phyloP scores from a whole-genome alignment of 2,888 invertebrate species.

The Trissolcus japonicus region DNA sequence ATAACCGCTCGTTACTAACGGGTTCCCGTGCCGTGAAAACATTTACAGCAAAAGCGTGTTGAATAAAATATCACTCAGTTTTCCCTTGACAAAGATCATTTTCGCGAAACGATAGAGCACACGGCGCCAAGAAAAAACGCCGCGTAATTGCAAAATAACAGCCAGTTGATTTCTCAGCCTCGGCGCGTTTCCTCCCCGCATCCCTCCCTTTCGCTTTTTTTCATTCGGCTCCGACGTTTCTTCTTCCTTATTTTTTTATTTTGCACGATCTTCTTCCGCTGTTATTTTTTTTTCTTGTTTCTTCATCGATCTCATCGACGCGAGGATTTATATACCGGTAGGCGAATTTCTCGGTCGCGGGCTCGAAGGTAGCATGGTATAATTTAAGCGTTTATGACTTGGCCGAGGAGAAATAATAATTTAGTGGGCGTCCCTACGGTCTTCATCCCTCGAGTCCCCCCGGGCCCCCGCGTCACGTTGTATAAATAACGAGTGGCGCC shows the following conservation, averaged over 20 bases:
- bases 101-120: conserved; percentile 17
- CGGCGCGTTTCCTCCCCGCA: conserved; percentile 1
- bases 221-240: not conserved
- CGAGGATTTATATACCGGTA: conserved; percentile 56
- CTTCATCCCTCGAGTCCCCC: conserved; percentile 52
- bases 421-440: conserved; percentile 74
- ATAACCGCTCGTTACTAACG: conserved; percentile 40
- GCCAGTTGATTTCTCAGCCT: conserved; percentile 19
- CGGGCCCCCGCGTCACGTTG: conserved; percentile 53
- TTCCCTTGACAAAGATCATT: conserved; percentile 39
- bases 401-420: conserved; percentile 75
- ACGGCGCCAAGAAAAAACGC: conserved; percentile 13
- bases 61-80: conserved; percentile 50
- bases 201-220: not conserved
- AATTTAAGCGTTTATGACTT: conserved; percentile 75
- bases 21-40: conserved; percentile 38
- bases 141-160: conserved; percentile 25
- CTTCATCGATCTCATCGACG: conserved; percentile 58
- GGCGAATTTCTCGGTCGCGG: conserved; percentile 62
- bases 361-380: conserved; percentile 70
- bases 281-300: conserved; percentile 23
- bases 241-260: not conserved
- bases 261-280: no score
- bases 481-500: conserved; percentile 76
- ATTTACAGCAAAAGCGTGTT: conserved; percentile 34